phyloP scores from a whole-genome alignment of 30 jellyfish, hydroid and myxozoan genomes.

The Pelagia noctiluca region DNA sequence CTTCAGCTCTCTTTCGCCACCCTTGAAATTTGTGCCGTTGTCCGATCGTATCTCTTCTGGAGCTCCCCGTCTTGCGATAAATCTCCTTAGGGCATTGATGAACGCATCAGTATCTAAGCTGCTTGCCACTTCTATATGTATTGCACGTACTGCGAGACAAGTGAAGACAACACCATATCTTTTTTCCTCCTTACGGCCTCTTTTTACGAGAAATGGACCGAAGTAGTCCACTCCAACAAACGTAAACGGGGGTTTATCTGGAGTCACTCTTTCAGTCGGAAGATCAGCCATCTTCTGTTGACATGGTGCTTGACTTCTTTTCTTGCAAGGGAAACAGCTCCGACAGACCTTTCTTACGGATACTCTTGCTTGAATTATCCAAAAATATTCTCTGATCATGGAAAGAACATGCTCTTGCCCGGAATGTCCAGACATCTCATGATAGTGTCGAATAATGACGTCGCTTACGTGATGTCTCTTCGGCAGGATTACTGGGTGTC shows the following conservation, averaged over 20 bases:
- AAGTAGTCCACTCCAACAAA: constrained; percentile 68
- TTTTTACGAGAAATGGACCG: constrained; percentile 67
- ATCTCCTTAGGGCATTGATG: constrained; percentile 45
- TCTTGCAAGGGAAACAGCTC: constrained; percentile 48
- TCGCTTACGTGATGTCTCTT: constrained; percentile 47
- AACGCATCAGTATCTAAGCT: constrained; percentile 66
- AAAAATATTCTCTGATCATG: constrained; percentile 40
- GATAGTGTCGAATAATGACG: constrained; percentile 38
- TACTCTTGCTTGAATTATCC: constrained; percentile 54
- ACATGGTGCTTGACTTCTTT: constrained; percentile 7
- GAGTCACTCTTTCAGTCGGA: constrained; percentile 63
- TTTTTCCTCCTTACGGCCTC: constrained; percentile 41
- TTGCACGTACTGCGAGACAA: constrained; percentile 62
- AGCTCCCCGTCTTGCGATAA: constrained; percentile 55
- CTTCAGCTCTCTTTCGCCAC: constrained; percentile 47
- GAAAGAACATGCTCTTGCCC: constrained; percentile 56
- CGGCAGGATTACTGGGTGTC: constrained; percentile 67
- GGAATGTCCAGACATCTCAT: constrained; percentile 52
- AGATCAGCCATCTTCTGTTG: constrained; percentile 71
- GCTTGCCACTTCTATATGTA: constrained; percentile 60
- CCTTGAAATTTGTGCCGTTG: constrained; percentile 44
- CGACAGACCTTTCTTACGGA: constrained; percentile 30
- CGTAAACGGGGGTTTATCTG: constrained; percentile 72
- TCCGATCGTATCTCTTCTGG: constrained; percentile 42
- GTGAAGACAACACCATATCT: constrained; percentile 70